Base-by-base conservation (phyloP, 2,113 vertebrate species). In the Cichladusa arquata region DNA sequence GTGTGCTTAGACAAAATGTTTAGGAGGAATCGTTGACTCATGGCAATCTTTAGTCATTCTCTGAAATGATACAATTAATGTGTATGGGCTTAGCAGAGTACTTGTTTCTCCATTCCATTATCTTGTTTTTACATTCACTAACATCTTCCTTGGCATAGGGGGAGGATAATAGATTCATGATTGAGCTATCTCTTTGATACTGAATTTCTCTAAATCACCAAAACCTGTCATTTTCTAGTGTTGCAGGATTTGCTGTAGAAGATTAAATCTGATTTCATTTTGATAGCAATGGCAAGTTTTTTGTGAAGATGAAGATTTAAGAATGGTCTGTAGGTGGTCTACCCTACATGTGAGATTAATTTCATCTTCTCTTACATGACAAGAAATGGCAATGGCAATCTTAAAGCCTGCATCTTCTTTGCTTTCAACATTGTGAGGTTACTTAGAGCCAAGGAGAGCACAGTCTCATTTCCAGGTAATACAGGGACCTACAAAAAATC, bases 1-100 rank as follows among this genome's bases (percentile, higher is more conserved):
- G 92, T 96, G 94, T 95, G 86, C 88, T 94, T 86, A 96, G 81
- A 94, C 90, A 92, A 94, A 94, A 93, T 96, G 94, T 93, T 97
- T 96, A 83, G 94, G 81, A 96, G 85, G 85, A 94, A 88, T 90
- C 1, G 3, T 91, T 97, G 96, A 97, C 81, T 96, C 95, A 96
- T 67, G 85, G 71, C 87, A 96, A 92, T 94, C 81, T 90, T 95
- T 90, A 96, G 87, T 96, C 92, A 96, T 92, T 90, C 85, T 90
- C 87, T 81, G 84, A 95, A 93, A 95, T 86, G 50, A 91, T 81
- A 93, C 42, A 82, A 77, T 83, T 96, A 86, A 83, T 78, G 67
- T 83, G 62, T 91, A 96, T 54, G n/a, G 90, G 62, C 82, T 91
- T 82, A 85, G 66, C 58, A 40, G 22, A 90, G 15, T 48, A 82